Percentiles rank a stretch among this genome's conserved stretches.
These are phyloP conservation scores for Macrostomum cliftonense DNA, from an alignment of 2,888 invertebrate species.

Conservation along the genomic window DNA sequence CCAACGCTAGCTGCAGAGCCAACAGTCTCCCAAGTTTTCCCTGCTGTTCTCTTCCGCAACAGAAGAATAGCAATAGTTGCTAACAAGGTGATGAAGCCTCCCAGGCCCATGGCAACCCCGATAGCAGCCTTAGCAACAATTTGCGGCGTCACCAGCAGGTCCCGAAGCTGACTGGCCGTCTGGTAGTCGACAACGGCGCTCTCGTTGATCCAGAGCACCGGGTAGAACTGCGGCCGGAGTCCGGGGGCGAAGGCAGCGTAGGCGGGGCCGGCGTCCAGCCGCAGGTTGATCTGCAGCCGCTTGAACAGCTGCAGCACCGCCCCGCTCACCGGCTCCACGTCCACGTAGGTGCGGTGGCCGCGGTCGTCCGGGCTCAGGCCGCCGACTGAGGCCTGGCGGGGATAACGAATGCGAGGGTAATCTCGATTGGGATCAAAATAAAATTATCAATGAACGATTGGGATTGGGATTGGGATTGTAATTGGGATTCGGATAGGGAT, in stretches of 20 bases:
- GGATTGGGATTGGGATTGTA: no score
- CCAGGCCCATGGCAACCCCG: no score
- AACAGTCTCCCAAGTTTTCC: no score
- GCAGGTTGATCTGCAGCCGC: conserved; percentile 24
- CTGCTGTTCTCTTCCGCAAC: no score
- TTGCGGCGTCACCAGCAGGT: conserved; percentile 20
- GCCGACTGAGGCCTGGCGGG: conserved; percentile 12
- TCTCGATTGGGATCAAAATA: no score
- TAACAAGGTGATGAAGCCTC: no score
- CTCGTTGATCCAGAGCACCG: conserved; percentile 11
- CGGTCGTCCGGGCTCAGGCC: conserved; percentile 19
- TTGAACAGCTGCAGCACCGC: conserved; percentile 22
- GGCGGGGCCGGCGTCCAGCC: conserved; percentile 12
- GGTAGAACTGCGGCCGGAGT: background rate
- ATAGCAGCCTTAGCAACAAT: conserved; percentile 10
- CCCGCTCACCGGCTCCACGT: conserved; percentile 26
- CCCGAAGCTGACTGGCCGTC: conserved; percentile 18
- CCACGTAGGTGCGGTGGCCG: conserved; percentile 20
- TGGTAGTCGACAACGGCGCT: conserved; percentile 21
- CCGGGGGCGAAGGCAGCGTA: no score
- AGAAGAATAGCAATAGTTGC: no score
- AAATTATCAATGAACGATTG: no score
- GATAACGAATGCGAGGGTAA: no score
- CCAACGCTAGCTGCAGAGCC: no score
- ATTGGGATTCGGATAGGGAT: no score